Evolutionary conservation across 2,888 invertebrate genomes (phyloP).

Genomic region (Microplitis deprimator): DNA sequence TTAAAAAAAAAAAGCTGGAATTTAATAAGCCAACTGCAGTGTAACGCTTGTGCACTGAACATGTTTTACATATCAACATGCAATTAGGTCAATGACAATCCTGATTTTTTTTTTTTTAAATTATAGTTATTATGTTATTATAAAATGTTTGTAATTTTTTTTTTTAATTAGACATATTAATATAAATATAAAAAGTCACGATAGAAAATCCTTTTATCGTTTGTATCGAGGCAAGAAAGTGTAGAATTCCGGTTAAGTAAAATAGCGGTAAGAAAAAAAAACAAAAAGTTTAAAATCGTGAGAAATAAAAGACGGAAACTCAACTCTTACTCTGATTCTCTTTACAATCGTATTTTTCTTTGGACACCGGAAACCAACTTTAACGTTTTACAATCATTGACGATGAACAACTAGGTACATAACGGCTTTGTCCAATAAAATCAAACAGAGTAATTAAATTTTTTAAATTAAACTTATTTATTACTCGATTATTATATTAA

Average conservation of each 20-base stretch:
- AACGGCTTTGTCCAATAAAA: not conserved
- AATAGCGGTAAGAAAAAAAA: not conserved
- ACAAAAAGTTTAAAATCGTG: not conserved
- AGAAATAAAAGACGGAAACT: constrained; percentile 1
- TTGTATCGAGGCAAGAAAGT: not conserved
- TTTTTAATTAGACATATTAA: not conserved
- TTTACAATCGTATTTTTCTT: not conserved
- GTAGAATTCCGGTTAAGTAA: not conserved
- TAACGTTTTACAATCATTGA: constrained; percentile 18
- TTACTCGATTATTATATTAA: not conserved
- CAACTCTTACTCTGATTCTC: not conserved
- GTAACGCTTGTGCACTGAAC: not conserved
- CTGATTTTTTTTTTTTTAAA: not conserved
- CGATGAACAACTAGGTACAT: constrained; percentile 9
- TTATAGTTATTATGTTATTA: not conserved
- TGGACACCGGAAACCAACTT: constrained; percentile 29
- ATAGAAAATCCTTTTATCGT: not conserved
- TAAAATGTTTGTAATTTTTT: not conserved
- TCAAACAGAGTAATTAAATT: not conserved
- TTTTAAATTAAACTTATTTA: not conserved
- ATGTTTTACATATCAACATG: not conserved
- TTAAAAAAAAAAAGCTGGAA: no score
- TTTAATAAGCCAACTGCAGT: not conserved
- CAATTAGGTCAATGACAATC: not conserved
- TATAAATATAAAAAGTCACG: not conserved